Percentiles rank a stretch among this genome's conserved stretches.
Evolutionary conservation across 2,113 vertebrate genomes (phyloP).

Genomic region (Dasyornis broadbenti): DNA sequence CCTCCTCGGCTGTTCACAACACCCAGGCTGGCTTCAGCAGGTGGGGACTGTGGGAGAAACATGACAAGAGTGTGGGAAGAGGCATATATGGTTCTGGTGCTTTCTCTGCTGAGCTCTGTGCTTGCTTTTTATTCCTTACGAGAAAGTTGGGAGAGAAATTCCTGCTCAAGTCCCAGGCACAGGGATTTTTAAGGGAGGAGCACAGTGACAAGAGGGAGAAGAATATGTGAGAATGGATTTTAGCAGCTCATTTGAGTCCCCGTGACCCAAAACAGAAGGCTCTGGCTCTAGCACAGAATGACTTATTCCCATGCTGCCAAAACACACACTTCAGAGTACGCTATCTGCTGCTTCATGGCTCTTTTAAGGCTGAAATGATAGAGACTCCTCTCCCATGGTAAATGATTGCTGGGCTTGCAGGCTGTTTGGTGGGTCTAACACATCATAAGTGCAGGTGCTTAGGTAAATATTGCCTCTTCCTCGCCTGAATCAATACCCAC

Average conservation of each 20-base stretch:
- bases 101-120: neutral
- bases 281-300: neutral
- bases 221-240: neutral
- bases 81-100: neutral
- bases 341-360: neutral
- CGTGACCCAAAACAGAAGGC: neutral
- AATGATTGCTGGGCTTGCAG: neutral
- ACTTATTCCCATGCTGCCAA: constrained; percentile 22
- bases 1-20: neutral
- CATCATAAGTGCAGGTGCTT: constrained; percentile 15
- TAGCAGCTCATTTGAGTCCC: neutral
- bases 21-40: neutral
- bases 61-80: neutral
- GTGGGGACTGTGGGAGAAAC: neutral
- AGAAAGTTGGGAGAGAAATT: neutral
- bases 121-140: neutral
- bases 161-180: neutral
- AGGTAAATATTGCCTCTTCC: constrained; percentile 50
- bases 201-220: neutral
- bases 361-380: neutral
- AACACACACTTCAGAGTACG: neutral
- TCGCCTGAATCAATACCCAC: neutral
- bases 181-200: neutral
- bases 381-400: neutral
- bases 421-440: constrained; percentile 5